Evolutionary conservation across 2,797 vertebrate genomes (phyloP).

Genomic region (Percopsis omiscomaycus): DNA sequence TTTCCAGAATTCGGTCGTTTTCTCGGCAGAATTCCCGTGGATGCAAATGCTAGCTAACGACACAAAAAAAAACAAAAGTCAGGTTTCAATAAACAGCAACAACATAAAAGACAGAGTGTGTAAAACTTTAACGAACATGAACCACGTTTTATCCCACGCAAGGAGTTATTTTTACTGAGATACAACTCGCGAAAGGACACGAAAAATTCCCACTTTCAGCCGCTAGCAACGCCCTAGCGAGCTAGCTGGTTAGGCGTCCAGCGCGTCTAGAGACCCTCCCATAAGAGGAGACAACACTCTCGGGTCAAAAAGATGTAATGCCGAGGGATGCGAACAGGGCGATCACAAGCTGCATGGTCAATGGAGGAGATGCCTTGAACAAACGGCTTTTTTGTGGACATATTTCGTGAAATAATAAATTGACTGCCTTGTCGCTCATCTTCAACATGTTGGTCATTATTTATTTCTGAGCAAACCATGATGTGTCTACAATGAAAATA

Average conservation of each 20-base stretch:
- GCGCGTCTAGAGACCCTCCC: constrained; percentile 40
- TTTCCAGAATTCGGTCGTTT: constrained; percentile 70
- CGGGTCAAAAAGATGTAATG: too few relatives aligned
- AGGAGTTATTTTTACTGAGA: constrained; percentile 25
- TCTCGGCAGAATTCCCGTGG: constrained; percentile 72
- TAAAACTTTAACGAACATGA: constrained; percentile 28
- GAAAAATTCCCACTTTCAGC: constrained; percentile 65
- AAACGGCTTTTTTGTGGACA: too few relatives aligned
- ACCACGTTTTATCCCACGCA: constrained; percentile 19
- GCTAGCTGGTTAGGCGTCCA: constrained; percentile 63
- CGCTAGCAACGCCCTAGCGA: constrained; percentile 78
- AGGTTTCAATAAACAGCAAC: constrained; percentile 35
- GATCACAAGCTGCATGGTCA: too few relatives aligned
- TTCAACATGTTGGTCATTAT: too few relatives aligned
- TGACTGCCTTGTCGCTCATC: too few relatives aligned
- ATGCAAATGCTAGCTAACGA: constrained; percentile 69
- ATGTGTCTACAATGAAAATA: too few relatives aligned
- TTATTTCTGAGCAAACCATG: too few relatives aligned
- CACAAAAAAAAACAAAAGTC: constrained; percentile 48
- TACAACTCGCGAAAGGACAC: constrained; percentile 48
- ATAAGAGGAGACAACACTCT: too few relatives aligned
- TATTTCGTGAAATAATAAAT: too few relatives aligned
- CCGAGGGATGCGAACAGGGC: too few relatives aligned
- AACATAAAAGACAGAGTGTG: constrained; percentile 6
- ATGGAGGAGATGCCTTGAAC: too few relatives aligned